Conservation (phyloP, 2,888 invertebrate species). For the Tupiocoris notatus region DNA sequence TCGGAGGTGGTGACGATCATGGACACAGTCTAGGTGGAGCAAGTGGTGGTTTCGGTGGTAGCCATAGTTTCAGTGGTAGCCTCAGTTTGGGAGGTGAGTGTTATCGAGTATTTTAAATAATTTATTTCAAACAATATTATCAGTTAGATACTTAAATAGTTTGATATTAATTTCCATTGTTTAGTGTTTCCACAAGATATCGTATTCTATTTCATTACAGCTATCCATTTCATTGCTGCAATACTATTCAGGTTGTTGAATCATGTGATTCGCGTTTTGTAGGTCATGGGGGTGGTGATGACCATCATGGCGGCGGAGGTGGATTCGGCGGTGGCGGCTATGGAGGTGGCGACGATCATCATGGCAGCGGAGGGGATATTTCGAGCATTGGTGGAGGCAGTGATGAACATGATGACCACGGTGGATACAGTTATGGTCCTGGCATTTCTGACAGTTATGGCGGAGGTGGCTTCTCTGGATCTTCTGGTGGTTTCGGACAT, state of each 20-base stretch:
- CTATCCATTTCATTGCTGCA: too few relatives aligned
- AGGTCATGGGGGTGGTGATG: constrained; percentile 18
- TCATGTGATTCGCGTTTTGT: too few relatives aligned
- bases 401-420: constrained; percentile 30
- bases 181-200: too few relatives aligned
- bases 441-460: constrained; percentile 45
- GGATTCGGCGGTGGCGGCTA: constrained; percentile 21
- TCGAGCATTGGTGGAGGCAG: constrained; percentile 24
- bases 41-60: constrained; percentile 1
- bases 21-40: not conserved
- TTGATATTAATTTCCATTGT: not conserved
- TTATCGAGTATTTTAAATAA: not conserved
- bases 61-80: constrained; percentile 7
- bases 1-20: not conserved
- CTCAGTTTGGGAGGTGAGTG: constrained; percentile 15
- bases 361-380: constrained; percentile 20
- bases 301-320: constrained; percentile 40
- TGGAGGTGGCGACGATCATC: constrained; percentile 26
- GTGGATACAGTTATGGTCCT: constrained; percentile 43
- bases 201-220: too few relatives aligned
- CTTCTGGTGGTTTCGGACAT: constrained; percentile 39
- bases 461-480: constrained; percentile 39
- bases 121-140: not conserved
- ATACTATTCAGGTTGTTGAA: too few relatives aligned
- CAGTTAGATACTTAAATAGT: not conserved